A percentile compares a stretch with the other conserved stretches of the same genome.
phyloP scores from a whole-genome alignment of 2,113 vertebrate genomes.

The Microtus oregoni region DNA sequence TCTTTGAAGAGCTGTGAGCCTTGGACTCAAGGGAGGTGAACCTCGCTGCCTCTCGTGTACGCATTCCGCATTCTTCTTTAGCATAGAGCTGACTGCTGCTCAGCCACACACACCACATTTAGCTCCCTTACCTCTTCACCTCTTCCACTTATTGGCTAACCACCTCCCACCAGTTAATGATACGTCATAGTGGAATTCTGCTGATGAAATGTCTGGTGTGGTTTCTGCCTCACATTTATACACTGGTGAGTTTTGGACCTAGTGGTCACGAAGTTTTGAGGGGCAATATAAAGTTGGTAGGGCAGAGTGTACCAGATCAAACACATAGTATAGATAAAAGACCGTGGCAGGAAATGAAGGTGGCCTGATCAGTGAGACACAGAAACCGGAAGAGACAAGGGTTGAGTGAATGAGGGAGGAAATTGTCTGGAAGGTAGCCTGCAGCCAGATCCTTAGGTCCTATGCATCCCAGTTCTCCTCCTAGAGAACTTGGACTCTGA shows the following conservation, averaged over 20 bases:
- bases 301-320: neutral
- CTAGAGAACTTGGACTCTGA: neutral
- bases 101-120: neutral
- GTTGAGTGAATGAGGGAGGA: neutral
- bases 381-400: neutral
- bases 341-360: neutral
- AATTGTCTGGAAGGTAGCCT: neutral
- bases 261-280: neutral
- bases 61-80: neutral
- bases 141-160: neutral
- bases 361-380: neutral
- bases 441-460: neutral
- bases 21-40: no score
- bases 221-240: neutral
- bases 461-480: accelerated
- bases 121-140: neutral
- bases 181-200: neutral
- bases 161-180: neutral
- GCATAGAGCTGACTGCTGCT: neutral
- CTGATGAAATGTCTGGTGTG: neutral
- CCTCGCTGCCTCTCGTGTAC: neutral
- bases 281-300: neutral
- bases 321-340: neutral
- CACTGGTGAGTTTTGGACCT: neutral
- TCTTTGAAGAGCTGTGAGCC: no score